phyloP scores from a whole-genome alignment of 2,797 vertebrate species.

The Ibycter americanus region DNA sequence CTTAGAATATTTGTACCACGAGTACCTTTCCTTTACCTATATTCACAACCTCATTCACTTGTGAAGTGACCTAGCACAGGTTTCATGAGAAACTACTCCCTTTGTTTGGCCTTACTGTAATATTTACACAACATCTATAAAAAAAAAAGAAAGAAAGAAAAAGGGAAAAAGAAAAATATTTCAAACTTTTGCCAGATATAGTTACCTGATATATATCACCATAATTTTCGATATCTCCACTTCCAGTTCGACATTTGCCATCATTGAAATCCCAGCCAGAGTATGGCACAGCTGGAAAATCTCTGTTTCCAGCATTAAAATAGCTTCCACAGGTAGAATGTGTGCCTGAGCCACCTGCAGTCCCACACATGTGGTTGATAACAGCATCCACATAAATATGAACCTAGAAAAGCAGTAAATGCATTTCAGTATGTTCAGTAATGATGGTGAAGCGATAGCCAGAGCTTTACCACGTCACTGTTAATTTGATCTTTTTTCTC shows the following conservation, averaged over 20 bases:
- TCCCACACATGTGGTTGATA: constrained; percentile 86
- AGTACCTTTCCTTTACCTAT: neutral
- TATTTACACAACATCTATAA: neutral
- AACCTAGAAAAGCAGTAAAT: constrained; percentile 68
- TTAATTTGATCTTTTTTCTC: neutral
- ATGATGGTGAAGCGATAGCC: neutral
- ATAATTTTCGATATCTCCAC: constrained; percentile 86
- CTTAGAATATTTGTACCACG: neutral
- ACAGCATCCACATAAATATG: constrained; percentile 79
- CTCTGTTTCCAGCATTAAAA: constrained; percentile 79
- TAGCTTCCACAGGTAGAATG: constrained; percentile 83
- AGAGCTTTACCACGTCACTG: neutral
- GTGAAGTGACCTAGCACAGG: neutral
- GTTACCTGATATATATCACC: constrained; percentile 83
- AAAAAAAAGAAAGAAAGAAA: neutral
- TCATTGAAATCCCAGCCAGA: constrained; percentile 87
- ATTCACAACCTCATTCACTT: neutral
- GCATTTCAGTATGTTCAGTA: neutral
- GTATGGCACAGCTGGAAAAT: constrained; percentile 86
- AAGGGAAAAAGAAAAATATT: rapidly evolving
- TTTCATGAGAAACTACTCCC: neutral
- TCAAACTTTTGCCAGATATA: neutral
- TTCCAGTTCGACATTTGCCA: constrained; percentile 82
- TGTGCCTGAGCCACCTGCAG: constrained; percentile 78
- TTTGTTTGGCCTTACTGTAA: neutral